Evolutionary conservation across 2,113 vertebrate species (phyloP).

Genomic region (Mobula birostris): DNA sequence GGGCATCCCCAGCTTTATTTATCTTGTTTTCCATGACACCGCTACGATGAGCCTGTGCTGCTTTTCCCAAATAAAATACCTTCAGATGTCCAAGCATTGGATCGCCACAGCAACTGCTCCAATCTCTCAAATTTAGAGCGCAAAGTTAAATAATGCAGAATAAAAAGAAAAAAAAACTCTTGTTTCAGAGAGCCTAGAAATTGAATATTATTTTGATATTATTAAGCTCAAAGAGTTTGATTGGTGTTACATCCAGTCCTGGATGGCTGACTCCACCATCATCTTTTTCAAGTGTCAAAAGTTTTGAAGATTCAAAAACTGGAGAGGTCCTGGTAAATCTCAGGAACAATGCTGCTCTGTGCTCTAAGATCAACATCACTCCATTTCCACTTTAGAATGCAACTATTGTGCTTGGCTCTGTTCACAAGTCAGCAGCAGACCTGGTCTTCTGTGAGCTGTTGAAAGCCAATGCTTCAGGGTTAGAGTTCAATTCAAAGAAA

Average conservation of each 20-base stretch:
- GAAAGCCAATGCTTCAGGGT: conserved; percentile 27
- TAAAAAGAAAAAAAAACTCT: not conserved
- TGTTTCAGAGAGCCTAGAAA: too few relatives aligned
- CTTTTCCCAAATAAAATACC: not conserved
- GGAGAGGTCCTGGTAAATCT: not conserved
- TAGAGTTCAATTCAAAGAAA: conserved; percentile 28
- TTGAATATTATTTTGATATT: not conserved
- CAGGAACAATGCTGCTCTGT: not conserved
- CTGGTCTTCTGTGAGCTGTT: not conserved
- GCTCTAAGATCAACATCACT: not conserved
- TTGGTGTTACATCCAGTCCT: not conserved
- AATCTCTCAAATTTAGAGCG: not conserved
- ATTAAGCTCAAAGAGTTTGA: not conserved
- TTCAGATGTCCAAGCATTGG: not conserved
- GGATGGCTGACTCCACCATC: not conserved
- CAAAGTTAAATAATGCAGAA: not conserved
- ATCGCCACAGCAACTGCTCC: not conserved
- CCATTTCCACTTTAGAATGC: not conserved
- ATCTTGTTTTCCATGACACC: not conserved
- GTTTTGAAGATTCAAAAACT: not conserved
- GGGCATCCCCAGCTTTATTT: not conserved
- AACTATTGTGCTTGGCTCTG: not conserved
- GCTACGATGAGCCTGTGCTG: not conserved
- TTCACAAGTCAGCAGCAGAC: not conserved
- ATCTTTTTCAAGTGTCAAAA: not conserved